Percentiles rank a stretch among this genome's conserved stretches.
Evolutionary conservation across 2,113 vertebrate genomes (phyloP).

Genomic region (Coracopsis vasa): DNA sequence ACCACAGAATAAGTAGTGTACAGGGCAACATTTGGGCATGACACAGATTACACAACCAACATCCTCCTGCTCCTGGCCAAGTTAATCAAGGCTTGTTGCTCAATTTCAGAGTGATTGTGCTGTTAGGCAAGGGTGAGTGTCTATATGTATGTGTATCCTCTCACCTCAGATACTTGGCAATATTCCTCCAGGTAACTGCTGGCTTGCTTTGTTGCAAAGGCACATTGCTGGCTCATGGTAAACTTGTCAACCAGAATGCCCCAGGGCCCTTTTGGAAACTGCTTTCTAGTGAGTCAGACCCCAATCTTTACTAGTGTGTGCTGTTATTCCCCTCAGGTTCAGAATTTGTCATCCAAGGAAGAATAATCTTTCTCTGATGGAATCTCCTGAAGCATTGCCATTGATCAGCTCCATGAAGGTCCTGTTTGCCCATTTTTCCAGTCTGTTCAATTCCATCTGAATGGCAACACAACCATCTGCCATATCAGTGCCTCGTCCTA

Average conservation of each 20-base stretch:
- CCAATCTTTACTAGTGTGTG: neutral
- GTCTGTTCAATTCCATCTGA: neutral
- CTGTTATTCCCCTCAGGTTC: neutral
- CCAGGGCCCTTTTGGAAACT: neutral
- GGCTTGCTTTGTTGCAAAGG: neutral
- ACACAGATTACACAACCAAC: accelerated
- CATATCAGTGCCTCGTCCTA: neutral
- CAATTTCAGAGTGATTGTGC: neutral
- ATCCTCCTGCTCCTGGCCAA: neutral
- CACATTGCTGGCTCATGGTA: neutral
- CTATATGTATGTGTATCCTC: neutral
- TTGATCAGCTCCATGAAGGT: neutral
- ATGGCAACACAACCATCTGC: neutral
- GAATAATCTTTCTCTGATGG: neutral
- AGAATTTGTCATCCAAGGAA: neutral
- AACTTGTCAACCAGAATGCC: neutral
- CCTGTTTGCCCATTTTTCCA: neutral
- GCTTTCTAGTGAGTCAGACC: accelerated
- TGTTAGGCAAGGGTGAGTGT: neutral
- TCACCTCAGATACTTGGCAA: neutral
- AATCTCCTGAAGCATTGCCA: neutral
- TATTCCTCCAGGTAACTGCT: neutral
- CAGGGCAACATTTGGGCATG: neutral
- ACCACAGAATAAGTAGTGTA: accelerated
- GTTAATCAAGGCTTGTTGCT: neutral